Conservation (phyloP, 2,113 vertebrate genomes). For the Chloropsis cyanopogon region DNA sequence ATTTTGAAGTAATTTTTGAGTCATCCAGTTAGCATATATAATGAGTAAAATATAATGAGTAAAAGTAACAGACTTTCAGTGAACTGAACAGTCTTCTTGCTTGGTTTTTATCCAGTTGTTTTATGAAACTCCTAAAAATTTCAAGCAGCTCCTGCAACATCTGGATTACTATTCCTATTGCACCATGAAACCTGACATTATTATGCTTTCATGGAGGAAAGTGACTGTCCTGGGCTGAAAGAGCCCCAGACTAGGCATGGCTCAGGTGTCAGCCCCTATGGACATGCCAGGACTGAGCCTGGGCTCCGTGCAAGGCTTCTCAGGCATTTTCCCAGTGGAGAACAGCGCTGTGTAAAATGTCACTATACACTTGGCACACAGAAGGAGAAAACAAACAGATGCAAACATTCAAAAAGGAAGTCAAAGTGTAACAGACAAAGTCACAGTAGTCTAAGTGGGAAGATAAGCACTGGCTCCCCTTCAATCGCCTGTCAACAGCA, state of each 20-base stretch:
- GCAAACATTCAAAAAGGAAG: neutral
- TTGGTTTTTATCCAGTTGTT: neutral
- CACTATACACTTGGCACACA: neutral
- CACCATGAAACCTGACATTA: neutral
- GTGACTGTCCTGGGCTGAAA: neutral
- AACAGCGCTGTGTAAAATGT: neutral
- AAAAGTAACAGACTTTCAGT: neutral
- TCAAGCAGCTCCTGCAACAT: neutral
- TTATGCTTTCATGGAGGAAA: neutral
- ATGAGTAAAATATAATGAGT: neutral
- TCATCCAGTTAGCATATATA: neutral
- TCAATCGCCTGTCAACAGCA: conserved; percentile 2
- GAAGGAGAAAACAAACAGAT: conserved; percentile 12
- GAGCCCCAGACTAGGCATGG: neutral
- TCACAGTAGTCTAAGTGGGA: neutral
- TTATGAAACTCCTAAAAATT: neutral
- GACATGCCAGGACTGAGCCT: neutral
- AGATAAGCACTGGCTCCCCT: conserved; percentile 21
- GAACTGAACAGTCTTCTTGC: neutral
- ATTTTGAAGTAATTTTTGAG: neutral
- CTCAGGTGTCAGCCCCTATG: neutral
- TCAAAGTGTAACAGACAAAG: neutral
- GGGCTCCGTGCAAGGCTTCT: neutral
- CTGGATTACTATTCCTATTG: neutral
- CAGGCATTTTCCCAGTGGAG: neutral